A percentile compares a stretch with the other conserved stretches of the same genome.
Evolutionary conservation across 2,113 vertebrate species (phyloP).

Genomic region (Cheilinus undulatus): DNA sequence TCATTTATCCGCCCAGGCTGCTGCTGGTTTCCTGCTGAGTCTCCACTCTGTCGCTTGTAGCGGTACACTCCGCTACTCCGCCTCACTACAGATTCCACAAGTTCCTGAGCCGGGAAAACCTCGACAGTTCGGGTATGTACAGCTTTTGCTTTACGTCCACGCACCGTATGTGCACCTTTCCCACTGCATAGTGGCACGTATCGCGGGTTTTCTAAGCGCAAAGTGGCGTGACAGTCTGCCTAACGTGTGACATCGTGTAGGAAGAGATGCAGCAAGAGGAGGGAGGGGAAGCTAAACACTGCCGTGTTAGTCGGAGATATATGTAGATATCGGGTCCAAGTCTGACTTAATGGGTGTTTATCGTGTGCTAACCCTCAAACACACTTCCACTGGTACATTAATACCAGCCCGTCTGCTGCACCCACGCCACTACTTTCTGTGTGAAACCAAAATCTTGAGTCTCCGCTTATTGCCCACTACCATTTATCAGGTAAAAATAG

Average conservation of each 20-base stretch:
- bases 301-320: background rate
- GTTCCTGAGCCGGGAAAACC: conserved; percentile 7
- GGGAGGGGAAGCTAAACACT: background rate
- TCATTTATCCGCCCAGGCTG: conserved; percentile 37
- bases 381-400: background rate
- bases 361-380: too few relatives aligned
- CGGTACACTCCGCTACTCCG: background rate
- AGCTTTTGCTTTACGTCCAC: background rate
- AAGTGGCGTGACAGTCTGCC: conserved; percentile 11
- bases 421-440: background rate
- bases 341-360: background rate
- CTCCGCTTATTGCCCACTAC: background rate
- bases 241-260: conserved; percentile 28
- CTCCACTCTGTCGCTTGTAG: conserved; percentile 21
- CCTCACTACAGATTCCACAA: background rate
- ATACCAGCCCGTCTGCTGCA: background rate
- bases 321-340: conserved; percentile 5
- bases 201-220: background rate
- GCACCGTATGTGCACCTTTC: accelerated
- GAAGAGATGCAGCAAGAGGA: conserved; percentile 34
- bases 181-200: accelerated
- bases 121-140: conserved; percentile 64
- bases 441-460: background rate
- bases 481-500: background rate
- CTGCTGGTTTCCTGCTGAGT: conserved; percentile 54